A percentile compares a stretch with the other conserved stretches of the same genome.
Conservation (phyloP, 2,113 vertebrate genomes). For the Atherinomorus stipes region DNA sequence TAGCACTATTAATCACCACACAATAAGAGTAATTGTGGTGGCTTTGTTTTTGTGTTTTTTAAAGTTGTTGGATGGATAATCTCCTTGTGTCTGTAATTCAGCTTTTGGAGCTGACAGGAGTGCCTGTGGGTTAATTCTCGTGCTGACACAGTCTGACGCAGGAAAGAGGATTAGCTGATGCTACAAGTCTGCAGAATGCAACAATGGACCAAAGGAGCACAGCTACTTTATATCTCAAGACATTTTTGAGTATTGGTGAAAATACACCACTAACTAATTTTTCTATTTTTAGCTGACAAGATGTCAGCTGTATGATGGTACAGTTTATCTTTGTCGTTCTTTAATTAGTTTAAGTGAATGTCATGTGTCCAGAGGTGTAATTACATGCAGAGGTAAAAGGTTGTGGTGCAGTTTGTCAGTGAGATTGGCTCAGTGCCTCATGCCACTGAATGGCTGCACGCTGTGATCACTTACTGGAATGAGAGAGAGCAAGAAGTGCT, state of each 20-base stretch:
- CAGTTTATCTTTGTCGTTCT: conserved; percentile 40
- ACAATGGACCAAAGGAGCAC: conserved; percentile 22
- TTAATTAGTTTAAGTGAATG: conserved; percentile 67
- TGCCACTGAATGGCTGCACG: conserved; percentile 39
- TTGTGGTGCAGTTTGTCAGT: conserved; percentile 60
- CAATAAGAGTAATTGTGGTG: conserved; percentile 54
- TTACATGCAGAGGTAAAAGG: conserved; percentile 66
- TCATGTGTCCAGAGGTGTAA: conserved; percentile 49
- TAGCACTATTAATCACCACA: conserved; percentile 53
- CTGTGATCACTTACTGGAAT: conserved; percentile 70
- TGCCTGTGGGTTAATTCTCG: conserved; percentile 50
- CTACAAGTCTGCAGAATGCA: conserved; percentile 46
- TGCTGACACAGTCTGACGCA: conserved; percentile 56
- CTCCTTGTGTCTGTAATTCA: conserved; percentile 75
- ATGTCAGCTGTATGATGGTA: not conserved
- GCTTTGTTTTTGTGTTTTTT: conserved; percentile 57
- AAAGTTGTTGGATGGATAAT: conserved; percentile 56
- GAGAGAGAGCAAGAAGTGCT: conserved; percentile 39
- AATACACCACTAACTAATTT: not conserved
- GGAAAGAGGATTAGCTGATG: conserved; percentile 60
- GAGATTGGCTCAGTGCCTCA: conserved; percentile 20
- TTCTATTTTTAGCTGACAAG: conserved; percentile 9
- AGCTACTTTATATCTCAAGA: conserved; percentile 6
- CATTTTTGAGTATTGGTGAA: conserved; percentile 9
- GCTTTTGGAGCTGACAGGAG: conserved; percentile 63